Conservation (phyloP, 2,888 invertebrate species). For the Diarsia brunnea region DNA sequence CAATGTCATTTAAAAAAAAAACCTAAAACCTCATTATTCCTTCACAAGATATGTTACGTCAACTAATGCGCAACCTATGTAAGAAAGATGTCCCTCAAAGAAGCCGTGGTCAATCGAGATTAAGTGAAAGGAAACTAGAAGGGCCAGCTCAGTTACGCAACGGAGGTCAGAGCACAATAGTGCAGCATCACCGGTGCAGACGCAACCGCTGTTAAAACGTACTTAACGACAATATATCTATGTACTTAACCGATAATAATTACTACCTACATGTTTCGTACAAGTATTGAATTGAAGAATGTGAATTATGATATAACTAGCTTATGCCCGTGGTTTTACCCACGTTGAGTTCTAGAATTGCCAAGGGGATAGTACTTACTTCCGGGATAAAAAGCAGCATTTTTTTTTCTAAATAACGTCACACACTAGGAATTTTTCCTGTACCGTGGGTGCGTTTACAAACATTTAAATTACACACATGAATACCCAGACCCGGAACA, state of each 20-base stretch:
- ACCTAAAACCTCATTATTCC: not conserved
- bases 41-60: constrained; percentile 3
- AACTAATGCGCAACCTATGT: not conserved
- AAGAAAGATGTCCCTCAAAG: constrained; percentile 7
- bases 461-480: too few species aligned
- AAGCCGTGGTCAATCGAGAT: constrained; percentile 7
- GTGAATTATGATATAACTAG: too few species aligned
- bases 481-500: too few species aligned
- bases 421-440: too few species aligned
- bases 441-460: too few species aligned
- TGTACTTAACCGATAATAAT: constrained; percentile 33
- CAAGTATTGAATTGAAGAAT: not conserved
- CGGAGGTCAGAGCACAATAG: constrained; percentile 36
- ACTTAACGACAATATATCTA: too few species aligned
- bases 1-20: not conserved
- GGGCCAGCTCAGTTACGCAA: constrained; percentile 54
- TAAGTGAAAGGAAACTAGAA: constrained; percentile 57
- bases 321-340: too few species aligned
- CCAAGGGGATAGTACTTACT: too few species aligned
- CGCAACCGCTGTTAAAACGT: constrained; percentile 28
- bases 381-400: too few species aligned
- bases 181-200: constrained; percentile 20
- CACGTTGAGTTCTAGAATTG: too few species aligned
- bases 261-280: not conserved
- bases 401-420: too few species aligned